phyloP scores from a whole-genome alignment of 2,113 vertebrate genomes.

The Microtus montanus region DNA sequence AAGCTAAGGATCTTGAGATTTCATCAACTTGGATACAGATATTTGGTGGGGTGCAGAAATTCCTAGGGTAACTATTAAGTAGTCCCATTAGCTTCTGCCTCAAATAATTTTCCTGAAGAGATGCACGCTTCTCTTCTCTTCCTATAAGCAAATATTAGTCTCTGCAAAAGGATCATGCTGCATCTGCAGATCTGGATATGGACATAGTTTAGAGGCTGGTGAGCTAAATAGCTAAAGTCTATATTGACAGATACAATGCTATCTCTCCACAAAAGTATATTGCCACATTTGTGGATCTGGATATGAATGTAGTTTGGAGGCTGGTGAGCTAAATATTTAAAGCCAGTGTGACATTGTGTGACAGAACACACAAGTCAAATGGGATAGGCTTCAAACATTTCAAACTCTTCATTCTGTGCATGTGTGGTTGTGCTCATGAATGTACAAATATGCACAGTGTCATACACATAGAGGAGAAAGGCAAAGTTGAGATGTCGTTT shows the following conservation, averaged over 20 bases:
- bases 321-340: neutral
- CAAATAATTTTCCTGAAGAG: neutral
- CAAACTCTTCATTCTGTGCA: neutral
- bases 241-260: too few relatives aligned
- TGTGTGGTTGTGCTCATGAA: too few relatives aligned
- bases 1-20: neutral
- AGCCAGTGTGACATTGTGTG: too few relatives aligned
- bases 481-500: neutral
- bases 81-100: neutral
- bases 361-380: neutral
- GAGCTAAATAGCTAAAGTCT: neutral
- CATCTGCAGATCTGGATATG: neutral
- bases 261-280: too few relatives aligned
- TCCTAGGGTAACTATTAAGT: neutral
- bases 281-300: neutral
- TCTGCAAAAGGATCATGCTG: neutral
- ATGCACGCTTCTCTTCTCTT: neutral
- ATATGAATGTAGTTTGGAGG: neutral
- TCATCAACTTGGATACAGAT: neutral
- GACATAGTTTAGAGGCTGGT: neutral
- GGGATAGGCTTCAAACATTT: neutral
- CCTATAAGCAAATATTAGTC: neutral
- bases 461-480: neutral
- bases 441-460: neutral
- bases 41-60: constrained; percentile 9